phyloP scores from a whole-genome alignment of 2,797 vertebrate species.

The Coregonus sp. region DNA sequence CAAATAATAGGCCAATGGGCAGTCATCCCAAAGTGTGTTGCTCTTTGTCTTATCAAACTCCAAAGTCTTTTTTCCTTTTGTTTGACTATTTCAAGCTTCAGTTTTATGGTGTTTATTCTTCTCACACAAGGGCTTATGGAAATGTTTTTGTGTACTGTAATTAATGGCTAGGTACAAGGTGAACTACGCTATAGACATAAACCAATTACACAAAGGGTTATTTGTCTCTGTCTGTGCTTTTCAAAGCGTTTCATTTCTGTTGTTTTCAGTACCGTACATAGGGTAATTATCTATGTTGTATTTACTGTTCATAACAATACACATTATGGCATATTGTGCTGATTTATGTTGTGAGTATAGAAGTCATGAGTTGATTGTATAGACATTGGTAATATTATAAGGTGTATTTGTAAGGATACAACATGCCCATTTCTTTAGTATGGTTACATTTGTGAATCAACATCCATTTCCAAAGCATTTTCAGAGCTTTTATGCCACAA shows the following conservation, averaged over 20 bases:
- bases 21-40: too few species aligned
- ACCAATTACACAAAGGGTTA: not conserved
- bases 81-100: not conserved
- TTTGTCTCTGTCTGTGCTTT: not conserved
- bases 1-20: too few species aligned
- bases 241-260: not conserved
- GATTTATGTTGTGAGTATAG: not conserved
- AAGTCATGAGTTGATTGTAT: not conserved
- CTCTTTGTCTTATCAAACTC: too few species aligned
- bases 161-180: not conserved
- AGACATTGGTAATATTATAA: not conserved
- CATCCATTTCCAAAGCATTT: not conserved
- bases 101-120: not conserved
- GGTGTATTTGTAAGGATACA: too few species aligned
- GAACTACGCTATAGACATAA: too few species aligned
- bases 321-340: not conserved
- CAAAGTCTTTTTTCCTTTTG: too few species aligned
- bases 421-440: not conserved
- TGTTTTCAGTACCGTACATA: not conserved
- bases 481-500: too few species aligned
- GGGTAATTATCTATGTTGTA: not conserved
- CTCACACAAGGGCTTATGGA: not conserved
- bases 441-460: not conserved
- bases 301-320: not conserved
- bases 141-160: not conserved